These are phyloP conservation scores for Leucophenga maculata DNA, from an alignment of 2,888 invertebrate species.

Conservation along the genomic window DNA sequence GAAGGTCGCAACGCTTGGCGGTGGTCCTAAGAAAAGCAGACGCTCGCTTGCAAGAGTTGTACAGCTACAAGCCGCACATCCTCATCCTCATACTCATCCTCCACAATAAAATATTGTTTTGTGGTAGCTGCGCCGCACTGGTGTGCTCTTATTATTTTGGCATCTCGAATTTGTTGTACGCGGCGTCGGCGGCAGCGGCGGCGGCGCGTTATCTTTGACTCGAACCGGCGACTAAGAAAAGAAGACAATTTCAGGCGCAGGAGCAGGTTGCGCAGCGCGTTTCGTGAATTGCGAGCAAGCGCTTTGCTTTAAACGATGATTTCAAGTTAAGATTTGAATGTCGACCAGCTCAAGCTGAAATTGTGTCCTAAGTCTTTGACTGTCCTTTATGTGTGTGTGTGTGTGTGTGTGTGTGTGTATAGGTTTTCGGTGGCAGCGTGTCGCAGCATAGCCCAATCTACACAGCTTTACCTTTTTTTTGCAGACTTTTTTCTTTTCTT, in stretches of 20 bases:
- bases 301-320: conserved; percentile 56
- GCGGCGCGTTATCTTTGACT: conserved; percentile 42
- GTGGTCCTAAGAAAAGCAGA: too few relatives aligned
- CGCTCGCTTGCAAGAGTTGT: not conserved
- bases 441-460: not conserved
- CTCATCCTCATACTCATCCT: not conserved
- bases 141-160: conserved; percentile 61
- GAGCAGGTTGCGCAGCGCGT: conserved; percentile 15
- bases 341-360: conserved; percentile 25
- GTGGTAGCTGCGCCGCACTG: not conserved
- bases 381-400: not conserved
- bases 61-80: not conserved
- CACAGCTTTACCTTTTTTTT: conserved; percentile 17
- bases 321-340: conserved; percentile 71
- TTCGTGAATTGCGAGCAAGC: conserved; percentile 46
- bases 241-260: conserved; percentile 16
- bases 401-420: not conserved
- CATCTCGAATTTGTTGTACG: conserved; percentile 61
- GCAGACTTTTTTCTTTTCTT: conserved; percentile 31
- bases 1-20: too few relatives aligned
- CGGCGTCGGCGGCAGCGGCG: not conserved
- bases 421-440: conserved; percentile 3
- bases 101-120: conserved; percentile 26
- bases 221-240: conserved; percentile 21
- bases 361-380: conserved; percentile 5